phyloP scores from a whole-genome alignment of 2,113 vertebrate species.

The Rana temporaria region DNA sequence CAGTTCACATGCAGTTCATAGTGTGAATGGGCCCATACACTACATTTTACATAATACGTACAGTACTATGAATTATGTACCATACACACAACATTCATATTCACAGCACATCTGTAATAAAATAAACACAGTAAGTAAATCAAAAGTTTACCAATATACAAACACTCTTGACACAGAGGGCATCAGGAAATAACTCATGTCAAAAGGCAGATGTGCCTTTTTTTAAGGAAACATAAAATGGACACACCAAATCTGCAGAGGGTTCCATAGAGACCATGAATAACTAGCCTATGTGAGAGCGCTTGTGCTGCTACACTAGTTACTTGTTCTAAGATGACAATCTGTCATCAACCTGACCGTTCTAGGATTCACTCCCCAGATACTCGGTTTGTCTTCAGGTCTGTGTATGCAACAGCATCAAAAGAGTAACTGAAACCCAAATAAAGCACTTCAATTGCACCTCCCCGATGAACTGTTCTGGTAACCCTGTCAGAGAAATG shows the following conservation, averaged over 20 bases:
- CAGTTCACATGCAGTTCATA: no score
- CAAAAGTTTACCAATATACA: neutral
- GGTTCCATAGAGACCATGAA: neutral
- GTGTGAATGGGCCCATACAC: no score
- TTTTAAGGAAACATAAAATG: neutral
- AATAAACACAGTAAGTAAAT: neutral
- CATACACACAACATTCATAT: neutral
- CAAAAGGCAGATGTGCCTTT: neutral
- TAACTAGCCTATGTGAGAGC: neutral
- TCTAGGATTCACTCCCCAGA: neutral
- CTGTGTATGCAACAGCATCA: neutral
- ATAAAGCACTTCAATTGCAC: neutral
- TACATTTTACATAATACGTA: no score
- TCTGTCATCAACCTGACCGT: constrained; percentile 13
- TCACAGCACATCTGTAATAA: neutral
- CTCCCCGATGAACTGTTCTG: constrained; percentile 35
- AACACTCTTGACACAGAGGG: neutral
- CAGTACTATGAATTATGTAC: neutral
- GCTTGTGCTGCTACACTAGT: neutral
- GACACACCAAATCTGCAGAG: neutral
- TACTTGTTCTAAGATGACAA: neutral
- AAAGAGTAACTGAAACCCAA: neutral
- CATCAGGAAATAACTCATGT: constrained; percentile 14
- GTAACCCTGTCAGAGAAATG: constrained; percentile 38
- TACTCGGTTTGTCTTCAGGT: neutral